Evolutionary conservation across 2,888 invertebrate species (phyloP).

Genomic region (Entomobrya proxima): DNA sequence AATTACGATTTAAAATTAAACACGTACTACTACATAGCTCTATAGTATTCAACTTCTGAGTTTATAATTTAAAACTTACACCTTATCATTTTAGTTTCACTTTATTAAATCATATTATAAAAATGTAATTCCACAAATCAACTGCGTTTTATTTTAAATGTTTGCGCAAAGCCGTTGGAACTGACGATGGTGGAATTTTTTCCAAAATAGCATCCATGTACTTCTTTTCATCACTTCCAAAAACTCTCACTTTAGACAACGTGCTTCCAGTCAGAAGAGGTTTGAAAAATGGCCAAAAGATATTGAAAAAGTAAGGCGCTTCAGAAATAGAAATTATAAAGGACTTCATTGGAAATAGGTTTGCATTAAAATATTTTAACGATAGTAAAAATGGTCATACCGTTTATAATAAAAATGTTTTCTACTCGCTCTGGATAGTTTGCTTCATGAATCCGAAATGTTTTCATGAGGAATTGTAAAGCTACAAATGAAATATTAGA

Average conservation of each 20-base stretch:
- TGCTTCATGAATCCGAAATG: slow-evolving; percentile 59
- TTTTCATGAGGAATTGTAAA: slow-evolving; percentile 52
- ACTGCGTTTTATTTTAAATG: neutral
- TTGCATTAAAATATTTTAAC: no score
- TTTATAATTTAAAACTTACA: no score
- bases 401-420: slow-evolving; percentile 56
- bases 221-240: slow-evolving; percentile 48
- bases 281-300: slow-evolving; percentile 41
- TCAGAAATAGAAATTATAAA: neutral
- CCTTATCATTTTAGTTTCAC: no score
- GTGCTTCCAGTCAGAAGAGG: neutral
- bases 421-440: slow-evolving; percentile 54
- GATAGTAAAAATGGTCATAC: slow-evolving; percentile 30
- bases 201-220: slow-evolving; percentile 39
- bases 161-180: no score
- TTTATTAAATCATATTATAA: no score
- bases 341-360: no score
- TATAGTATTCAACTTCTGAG: no score
- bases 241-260: slow-evolving; percentile 49
- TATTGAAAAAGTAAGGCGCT: slow-evolving; percentile 62
- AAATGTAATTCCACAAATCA: no score
- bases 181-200: slow-evolving; percentile 36
- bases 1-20: no score
- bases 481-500: slow-evolving; percentile 54
- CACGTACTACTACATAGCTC: no score